Evolutionary conservation across 2,888 invertebrate genomes (phyloP), one percentile per base, ranked within the genome.

Genomic region (Deroplatys truncata): DNA sequence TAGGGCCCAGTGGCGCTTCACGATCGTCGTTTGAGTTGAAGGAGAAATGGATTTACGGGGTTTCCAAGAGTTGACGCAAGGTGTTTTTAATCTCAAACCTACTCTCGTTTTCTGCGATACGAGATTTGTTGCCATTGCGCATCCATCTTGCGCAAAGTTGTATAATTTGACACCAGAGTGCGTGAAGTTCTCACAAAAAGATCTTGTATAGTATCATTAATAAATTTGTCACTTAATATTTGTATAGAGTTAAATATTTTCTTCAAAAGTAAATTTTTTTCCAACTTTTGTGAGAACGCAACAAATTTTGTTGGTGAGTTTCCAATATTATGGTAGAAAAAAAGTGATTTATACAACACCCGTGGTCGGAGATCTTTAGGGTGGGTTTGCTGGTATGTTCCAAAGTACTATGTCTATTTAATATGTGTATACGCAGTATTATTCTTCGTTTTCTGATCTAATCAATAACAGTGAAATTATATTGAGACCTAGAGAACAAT

Each of bases 81-180:
- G 88, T 72, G 9, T 56, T 43, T 86, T 89, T 88, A 87, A 88
- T 90, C 85, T 88, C 88, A 20, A 85, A 72, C 85, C 85, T 20
- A 56, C 56, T 87, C 88, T 84, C 87, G 90, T 82, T 28, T 82
- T 88, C 16, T 90, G 82, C 89, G 89, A 84, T 89, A 84, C 88
- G 85, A 89, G 72, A 56, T 83, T 13, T 86, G 31, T 49, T 28
- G 72, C 43, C 82, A 82, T 56, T 82, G 90, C 90, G 90, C 90
- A 89, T 85, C 83, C 56, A 9, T 86, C 43, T n/a, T 89, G 91
- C 91, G 91, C 91, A 90, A 82, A 72, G 83, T 86, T 91, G 90
- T 91, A 91, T 91, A 90, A 91, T 90, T 91, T 91, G 91, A 91
- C 91, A 92, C 92, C 92, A 92, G 92, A 92, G 92, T 92, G 92